Base-by-base conservation (phyloP, 2,888 invertebrate genomes). In the Latrodectus elegans region DNA sequence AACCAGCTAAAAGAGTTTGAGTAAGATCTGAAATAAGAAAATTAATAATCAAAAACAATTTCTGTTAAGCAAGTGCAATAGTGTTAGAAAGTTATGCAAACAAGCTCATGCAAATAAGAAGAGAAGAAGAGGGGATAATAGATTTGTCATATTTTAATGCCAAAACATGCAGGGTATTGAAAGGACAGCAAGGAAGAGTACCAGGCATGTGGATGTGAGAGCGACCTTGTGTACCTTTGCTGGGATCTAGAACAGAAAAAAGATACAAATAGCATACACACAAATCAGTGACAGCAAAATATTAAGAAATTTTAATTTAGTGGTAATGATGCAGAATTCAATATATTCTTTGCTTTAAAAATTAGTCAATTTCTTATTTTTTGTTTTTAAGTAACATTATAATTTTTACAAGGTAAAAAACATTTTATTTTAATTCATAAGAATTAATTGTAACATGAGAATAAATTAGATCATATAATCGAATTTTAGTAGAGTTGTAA, bases 191-290 rank as follows among this genome's bases (percentile, higher is more conserved):
- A 84, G 77, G 84, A 73, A 84, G 86, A 81, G 88, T 89, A 89
- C 89, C 89, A 83, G 87, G 84, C 80, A 84, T 83, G 88, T 81
- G 84, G 78, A 85, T 82, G 81, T 81, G 89, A 80, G 88, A 79
- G 85, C 68, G 83, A 83, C 84, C 84, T 73, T 86, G 83, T 73
- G 89, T 77, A 87, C 86, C 81, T 88, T 89, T 89, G 87, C 89
- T 89, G 77, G 89, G 90, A 90, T 90, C 90, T 90, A 90, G 89
- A 89, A 88, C 75, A 85, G 81, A 88, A 83, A 88, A 86, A 89
- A 82, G 82, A 72, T 78, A 85, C 85, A 85, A 85, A 85, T 85
- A 85, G 85, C 79, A 85, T 79, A 85, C 79, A 85, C 73, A 74
- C 71, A 81, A 52, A 55, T 14, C 15, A 55, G 8, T 55, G 11